phyloP scores from a whole-genome alignment of 2,113 vertebrate genomes.

The Saccopteryx bilineata region DNA sequence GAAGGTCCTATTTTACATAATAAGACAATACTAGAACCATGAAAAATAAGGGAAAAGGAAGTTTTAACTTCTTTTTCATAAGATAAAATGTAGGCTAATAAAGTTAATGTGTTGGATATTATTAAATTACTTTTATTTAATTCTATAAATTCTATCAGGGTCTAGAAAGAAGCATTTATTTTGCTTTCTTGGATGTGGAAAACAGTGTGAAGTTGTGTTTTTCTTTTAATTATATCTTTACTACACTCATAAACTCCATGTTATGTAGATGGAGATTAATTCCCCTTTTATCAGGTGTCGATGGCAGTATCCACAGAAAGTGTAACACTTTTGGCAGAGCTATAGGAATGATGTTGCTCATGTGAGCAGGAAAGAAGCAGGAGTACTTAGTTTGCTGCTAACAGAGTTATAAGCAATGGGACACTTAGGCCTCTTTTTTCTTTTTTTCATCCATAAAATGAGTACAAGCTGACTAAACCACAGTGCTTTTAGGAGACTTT shows the following conservation, averaged over 20 bases:
- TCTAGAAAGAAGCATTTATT: background rate
- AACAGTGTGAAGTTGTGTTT: conserved; percentile 39
- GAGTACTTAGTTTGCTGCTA: background rate
- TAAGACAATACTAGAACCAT: background rate
- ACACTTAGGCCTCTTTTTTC: background rate
- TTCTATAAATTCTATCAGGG: background rate
- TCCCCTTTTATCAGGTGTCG: background rate
- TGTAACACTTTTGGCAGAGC: too few species aligned
- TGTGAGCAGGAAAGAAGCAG: background rate
- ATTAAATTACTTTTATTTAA: background rate
- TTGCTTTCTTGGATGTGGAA: background rate
- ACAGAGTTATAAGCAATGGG: background rate
- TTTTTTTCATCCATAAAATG: background rate
- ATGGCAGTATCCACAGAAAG: background rate
- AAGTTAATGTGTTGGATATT: background rate
- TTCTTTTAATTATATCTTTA: conserved; percentile 15
- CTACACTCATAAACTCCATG: background rate
- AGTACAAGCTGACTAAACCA: background rate
- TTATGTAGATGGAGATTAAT: background rate
- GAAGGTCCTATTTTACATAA: conserved; percentile 7
- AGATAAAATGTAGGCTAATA: background rate
- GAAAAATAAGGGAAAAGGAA: background rate
- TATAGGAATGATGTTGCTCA: background rate
- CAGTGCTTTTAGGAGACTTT: background rate
- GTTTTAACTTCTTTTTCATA: background rate